Percentiles rank a stretch among this genome's conserved stretches.
Conservation (phyloP, 2,888 invertebrate genomes). For the Pachydiplax longipennis region DNA sequence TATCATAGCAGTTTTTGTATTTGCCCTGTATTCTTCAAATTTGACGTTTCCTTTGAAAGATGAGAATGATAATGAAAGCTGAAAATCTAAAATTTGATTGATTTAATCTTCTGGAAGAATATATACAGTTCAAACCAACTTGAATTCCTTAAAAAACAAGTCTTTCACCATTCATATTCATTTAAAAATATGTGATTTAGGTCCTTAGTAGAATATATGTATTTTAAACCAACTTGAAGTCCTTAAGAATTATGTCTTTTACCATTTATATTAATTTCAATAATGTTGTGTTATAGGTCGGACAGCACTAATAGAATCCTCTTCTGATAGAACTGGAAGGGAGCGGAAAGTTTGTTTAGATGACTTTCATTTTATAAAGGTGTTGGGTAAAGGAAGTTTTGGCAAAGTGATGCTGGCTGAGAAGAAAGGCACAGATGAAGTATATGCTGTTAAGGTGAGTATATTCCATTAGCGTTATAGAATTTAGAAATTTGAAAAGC, state of each 20-base stretch:
- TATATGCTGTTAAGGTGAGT: constrained; percentile 66
- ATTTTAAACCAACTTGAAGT: neutral
- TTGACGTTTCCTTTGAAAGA: too few relatives aligned
- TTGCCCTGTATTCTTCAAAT: too few relatives aligned
- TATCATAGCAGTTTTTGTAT: too few relatives aligned
- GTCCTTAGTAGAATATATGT: too few relatives aligned
- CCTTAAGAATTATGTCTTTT: neutral
- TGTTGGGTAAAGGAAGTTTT: constrained; percentile 98
- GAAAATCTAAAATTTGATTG: too few relatives aligned
- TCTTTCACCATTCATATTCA: too few relatives aligned
- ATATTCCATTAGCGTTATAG: neutral
- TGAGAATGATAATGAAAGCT: too few relatives aligned
- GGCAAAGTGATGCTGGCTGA: constrained; percentile 99
- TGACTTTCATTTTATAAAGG: constrained; percentile 98
- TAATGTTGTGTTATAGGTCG: neutral
- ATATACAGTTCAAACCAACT: too few relatives aligned
- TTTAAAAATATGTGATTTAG: too few relatives aligned
- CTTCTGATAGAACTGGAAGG: constrained; percentile 47
- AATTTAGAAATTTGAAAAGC: too few relatives aligned
- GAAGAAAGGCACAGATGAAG: constrained; percentile 89
- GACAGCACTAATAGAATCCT: constrained; percentile 44
- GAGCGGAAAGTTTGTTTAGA: constrained; percentile 73
- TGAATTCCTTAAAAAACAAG: too few relatives aligned
- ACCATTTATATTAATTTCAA: neutral
- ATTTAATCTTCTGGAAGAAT: too few relatives aligned